Evolutionary conservation across 2,797 vertebrate species (phyloP), one percentile per base, ranked within the genome.

Genomic region (Perodicticus potto): DNA sequence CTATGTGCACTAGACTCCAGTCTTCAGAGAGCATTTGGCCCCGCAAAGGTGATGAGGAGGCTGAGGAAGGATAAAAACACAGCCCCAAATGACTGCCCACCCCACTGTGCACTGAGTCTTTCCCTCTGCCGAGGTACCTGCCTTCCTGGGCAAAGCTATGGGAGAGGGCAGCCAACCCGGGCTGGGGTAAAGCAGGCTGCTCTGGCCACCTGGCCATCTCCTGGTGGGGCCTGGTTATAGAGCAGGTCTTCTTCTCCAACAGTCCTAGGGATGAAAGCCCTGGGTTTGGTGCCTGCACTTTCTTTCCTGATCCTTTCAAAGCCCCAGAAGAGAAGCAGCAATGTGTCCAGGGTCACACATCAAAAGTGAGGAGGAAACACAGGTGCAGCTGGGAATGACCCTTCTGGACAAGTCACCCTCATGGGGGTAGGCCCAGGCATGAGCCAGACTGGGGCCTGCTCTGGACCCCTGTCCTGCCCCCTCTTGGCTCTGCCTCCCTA

Each of bases 381-480:
- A 2, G 12, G 49, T 17, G 10, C 22, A 37, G 37, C 40, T 9
- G 45, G 67, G 23, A 16, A 16, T 25, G 25, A 53, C 37, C 32
- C 63, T 45, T 59, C 11, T 0, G 9, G 25, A 72, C 55, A 78
- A 22, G 16, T 16, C 10, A 25, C 5, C 32, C 10, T 0, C 74
- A 23, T 0, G 22, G 63, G 61, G 23, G 11, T 12, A 23, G 37
- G 34, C 86, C 73, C 37, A 29, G 45, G 76, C 29, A 25, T 3
- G 0, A 17, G 37, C 34, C 11, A 11, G 32, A 65, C 19, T 1
- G 2, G 55, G 16, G 12, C 89, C 72, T 2, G 2, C 6, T 0
- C 59, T 43, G 22, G n/a, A 16, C 81, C 19, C 40, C 7, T 7
- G 84, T 12, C n/a, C 32, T 40, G 69, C 27, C 70, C 25, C 32